These are phyloP conservation scores for Mesoclemmys tuberculata DNA, from an alignment of 2,113 vertebrate genomes.

Conservation along the genomic window DNA sequence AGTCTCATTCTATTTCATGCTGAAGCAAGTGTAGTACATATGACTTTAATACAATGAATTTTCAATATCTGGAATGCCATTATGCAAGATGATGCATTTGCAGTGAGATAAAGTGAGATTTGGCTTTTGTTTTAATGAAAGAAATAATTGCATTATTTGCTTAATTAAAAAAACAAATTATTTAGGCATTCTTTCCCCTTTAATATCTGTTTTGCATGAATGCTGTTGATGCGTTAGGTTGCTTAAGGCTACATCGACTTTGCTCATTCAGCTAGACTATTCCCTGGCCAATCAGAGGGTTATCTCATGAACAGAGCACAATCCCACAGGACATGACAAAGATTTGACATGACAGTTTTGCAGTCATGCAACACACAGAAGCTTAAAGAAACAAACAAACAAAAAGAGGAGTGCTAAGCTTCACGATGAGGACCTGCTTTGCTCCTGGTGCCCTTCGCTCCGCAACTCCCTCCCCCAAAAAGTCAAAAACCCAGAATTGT, in stretches of 20 bases:
- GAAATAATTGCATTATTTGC: background rate
- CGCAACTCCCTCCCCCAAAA: background rate
- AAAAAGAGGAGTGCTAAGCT: background rate
- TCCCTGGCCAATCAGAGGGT: slow-evolving; percentile 42
- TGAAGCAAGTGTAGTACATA: background rate
- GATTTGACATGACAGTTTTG: slow-evolving; percentile 79
- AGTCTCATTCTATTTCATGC: background rate
- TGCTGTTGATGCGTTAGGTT: slow-evolving; percentile 47
- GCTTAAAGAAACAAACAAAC: slow-evolving; percentile 46
- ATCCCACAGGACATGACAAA: slow-evolving; percentile 22
- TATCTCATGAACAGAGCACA: background rate
- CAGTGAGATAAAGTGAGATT: background rate
- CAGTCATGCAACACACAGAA: slow-evolving; percentile 26
- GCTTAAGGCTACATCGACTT: slow-evolving; percentile 45
- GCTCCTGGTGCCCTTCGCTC: background rate
- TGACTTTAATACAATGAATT: background rate
- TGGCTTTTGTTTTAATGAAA: slow-evolving; percentile 3
- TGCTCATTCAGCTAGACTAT: slow-evolving; percentile 62
- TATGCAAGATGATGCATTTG: background rate
- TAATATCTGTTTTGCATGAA: slow-evolving; percentile 43
- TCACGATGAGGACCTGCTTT: background rate
- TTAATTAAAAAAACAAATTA: slow-evolving; percentile 33
- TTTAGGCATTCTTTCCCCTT: background rate
- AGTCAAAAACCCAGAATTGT: background rate
- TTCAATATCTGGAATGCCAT: background rate